Base-by-base conservation (phyloP, 2,797 vertebrate genomes). In the Molothrus ater region DNA sequence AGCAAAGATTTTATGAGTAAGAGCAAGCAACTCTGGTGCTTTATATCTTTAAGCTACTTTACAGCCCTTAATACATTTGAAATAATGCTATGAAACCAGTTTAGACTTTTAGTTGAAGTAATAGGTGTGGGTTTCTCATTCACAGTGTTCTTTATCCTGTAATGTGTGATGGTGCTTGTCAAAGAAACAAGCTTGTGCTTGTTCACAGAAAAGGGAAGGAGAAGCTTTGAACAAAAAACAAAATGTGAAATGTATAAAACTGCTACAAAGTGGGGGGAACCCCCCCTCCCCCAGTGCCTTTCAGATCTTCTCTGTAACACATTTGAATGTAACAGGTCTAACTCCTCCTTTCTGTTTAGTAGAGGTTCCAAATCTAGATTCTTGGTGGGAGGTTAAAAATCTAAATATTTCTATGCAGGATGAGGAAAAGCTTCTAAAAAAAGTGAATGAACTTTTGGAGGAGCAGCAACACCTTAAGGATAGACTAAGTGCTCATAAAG, bases 361-460 rank as follows among this genome's bases (percentile, higher is more conserved):
- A 48, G 47, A 84, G 7, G 6, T 75, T 94, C 10, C 8, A 34
- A 51, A 48, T 72, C 10, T 43, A 54, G 13, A 25, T 61, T 89
- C 60, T 71, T 70, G 15, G 2, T 86, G 54, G 28, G 59, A 60
- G 5, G 21, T 75, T 80, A 86, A 90, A 86, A 84, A 80, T 65
- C 9, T 50, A 34, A 73, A 73, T 65, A 9, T 96, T 90, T 89
- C 26, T 76, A 26, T 86, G 38, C 96, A 99, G 99, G 98, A 98
- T 25, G 99, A 99, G 90, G 97, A 98, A 28, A 95, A 95, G 28
- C 96, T 98, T 91, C 96, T 99, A 74, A 86, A 73, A n/a, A 89
- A 47, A 1, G 98, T 99, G 71, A 98, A 99, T 21, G 97, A 98
- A 73, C 89, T 93, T 86, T 86, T 98, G 97, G 95, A 88, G 22